Percentiles rank a stretch among this genome's conserved stretches.
These are phyloP conservation scores for Chiloscyllium plagiosum DNA, from an alignment of 2,113 vertebrate species.

Conservation along the genomic window DNA sequence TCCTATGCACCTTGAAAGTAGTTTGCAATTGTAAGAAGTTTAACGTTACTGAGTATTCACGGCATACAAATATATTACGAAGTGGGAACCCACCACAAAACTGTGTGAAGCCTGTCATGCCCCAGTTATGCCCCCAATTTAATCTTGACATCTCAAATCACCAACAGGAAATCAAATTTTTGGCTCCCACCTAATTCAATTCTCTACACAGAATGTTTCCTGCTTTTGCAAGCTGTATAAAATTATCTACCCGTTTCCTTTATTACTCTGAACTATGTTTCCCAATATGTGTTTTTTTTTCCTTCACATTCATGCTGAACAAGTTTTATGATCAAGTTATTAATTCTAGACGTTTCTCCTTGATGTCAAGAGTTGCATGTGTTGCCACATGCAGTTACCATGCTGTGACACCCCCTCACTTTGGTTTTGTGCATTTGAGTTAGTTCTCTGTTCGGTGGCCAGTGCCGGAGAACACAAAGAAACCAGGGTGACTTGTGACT, in stretches of 20 bases:
- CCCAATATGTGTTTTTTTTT: not conserved
- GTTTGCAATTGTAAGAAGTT: not conserved
- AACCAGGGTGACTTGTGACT: not conserved
- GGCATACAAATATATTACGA: not conserved
- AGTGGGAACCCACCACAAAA: not conserved
- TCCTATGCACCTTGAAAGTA: not conserved
- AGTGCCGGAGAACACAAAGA: not conserved
- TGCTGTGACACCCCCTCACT: not conserved
- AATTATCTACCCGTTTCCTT: not conserved
- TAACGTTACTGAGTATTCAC: not conserved
- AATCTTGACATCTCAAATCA: not conserved
- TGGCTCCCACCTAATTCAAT: not conserved
- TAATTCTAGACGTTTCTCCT: not conserved
- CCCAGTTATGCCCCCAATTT: not conserved
- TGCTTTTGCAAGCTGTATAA: not conserved
- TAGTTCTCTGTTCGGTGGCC: not conserved
- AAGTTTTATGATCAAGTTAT: not conserved
- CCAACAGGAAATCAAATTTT: not conserved
- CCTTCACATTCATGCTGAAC: not conserved
- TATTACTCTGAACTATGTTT: not conserved
- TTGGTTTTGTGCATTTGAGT: conserved; percentile 2
- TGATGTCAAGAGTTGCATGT: not conserved
- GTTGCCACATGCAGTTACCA: conserved; percentile 13
- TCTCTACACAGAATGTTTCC: not conserved
- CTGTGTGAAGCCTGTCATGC: not conserved